These are phyloP conservation scores for Cephus pygmeus DNA, from an alignment of 2,888 invertebrate species.

Conservation along the genomic window DNA sequence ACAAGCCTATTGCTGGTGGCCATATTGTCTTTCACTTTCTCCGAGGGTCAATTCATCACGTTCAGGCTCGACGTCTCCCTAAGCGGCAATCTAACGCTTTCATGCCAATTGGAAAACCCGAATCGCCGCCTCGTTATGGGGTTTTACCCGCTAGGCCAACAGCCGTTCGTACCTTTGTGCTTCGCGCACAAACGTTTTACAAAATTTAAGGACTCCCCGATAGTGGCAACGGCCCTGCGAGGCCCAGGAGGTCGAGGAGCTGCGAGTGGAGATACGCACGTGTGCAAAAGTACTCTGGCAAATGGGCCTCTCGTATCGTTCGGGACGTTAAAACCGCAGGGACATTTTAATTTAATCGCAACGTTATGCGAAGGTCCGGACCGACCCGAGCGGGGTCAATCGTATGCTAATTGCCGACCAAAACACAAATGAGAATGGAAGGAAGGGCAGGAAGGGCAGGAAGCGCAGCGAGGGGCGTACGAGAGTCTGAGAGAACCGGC, in stretches of 20 bases:
- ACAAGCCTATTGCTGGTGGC: slow-evolving; percentile 37
- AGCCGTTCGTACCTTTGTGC: too few species aligned
- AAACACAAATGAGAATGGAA: slow-evolving; percentile 45
- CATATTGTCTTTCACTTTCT: slow-evolving; percentile 26
- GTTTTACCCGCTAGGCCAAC: too few species aligned
- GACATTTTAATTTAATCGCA: slow-evolving; percentile 59
- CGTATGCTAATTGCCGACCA: slow-evolving; percentile 64
- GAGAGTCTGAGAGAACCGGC: slow-evolving; percentile 3
- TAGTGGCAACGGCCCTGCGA: too few species aligned
- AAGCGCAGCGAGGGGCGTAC: background rate
- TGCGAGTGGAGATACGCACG: too few species aligned
- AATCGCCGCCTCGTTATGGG: slow-evolving; percentile 13
- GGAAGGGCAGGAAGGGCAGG: slow-evolving; percentile 13
- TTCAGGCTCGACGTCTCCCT: too few species aligned
- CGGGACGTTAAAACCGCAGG: slow-evolving; percentile 24
- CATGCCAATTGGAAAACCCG: slow-evolving; percentile 16
- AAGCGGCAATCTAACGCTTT: too few species aligned
- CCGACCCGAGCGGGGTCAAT: slow-evolving; percentile 55
- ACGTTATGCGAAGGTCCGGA: slow-evolving; percentile 23
- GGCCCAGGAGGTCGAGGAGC: too few species aligned
- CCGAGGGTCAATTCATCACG: too few species aligned
- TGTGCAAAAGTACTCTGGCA: too few species aligned
- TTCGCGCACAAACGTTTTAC: too few species aligned
- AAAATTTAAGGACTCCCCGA: too few species aligned
- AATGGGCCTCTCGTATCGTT: background rate